phyloP scores from a whole-genome alignment of 1,140 invertebrate genomes.

The Harpegnathos saltator region DNA sequence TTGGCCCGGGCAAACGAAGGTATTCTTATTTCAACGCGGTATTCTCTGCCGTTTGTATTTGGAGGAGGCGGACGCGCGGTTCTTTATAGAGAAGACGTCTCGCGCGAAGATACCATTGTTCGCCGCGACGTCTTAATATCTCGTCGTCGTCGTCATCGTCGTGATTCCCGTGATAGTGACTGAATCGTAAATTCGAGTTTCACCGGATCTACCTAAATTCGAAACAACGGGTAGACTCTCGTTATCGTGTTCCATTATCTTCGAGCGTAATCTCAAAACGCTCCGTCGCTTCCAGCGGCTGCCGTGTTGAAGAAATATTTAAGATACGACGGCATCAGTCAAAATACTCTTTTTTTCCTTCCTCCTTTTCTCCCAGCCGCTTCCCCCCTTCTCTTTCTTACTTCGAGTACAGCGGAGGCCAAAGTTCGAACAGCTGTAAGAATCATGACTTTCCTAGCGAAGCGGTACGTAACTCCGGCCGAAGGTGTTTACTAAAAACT shows the following conservation, averaged over 20 bases:
- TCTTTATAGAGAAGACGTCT: not conserved
- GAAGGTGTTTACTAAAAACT: conserved; percentile 61
- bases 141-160: not conserved
- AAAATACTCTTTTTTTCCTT: not conserved
- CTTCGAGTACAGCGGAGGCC: not conserved
- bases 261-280: too few species aligned
- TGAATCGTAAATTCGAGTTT: not conserved
- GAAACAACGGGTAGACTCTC: not conserved
- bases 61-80: not conserved
- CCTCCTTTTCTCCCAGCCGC: too few species aligned
- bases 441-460: conserved; percentile 40
- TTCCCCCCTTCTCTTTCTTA: too few species aligned
- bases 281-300: not conserved
- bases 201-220: not conserved
- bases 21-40: conserved; percentile 8
- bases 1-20: not conserved
- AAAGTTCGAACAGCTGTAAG: conserved; percentile 52
- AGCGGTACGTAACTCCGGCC: conserved; percentile 24
- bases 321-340: conserved; percentile 33
- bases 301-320: conserved; percentile 22
- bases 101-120: not conserved
- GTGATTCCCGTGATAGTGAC: not conserved
- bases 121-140: not conserved
- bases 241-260: not conserved
- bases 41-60: conserved; percentile 4